phyloP scores from a whole-genome alignment of 2,797 vertebrate genomes.

The Darevskia mixta region DNA sequence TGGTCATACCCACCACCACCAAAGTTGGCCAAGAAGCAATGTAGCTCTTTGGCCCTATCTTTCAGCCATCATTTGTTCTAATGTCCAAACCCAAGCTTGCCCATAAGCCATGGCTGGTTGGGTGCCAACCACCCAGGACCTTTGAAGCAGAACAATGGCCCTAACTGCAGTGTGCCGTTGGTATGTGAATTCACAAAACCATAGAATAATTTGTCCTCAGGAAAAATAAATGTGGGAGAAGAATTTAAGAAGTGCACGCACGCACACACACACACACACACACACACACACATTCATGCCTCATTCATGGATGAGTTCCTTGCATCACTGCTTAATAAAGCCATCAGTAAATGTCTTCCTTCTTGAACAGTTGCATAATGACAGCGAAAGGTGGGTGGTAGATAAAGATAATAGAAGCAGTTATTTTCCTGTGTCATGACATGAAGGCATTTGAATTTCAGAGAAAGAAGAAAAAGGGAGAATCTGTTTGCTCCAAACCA shows the following conservation, averaged over 20 bases:
- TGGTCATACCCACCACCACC: too few relatives aligned
- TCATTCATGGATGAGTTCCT: neutral
- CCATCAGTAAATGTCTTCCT: neutral
- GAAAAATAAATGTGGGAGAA: conserved; percentile 14
- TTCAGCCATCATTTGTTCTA: too few relatives aligned
- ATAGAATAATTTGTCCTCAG: neutral
- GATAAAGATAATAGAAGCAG: accelerated
- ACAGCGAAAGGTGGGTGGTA: neutral
- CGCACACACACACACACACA: too few relatives aligned
- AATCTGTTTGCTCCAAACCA: conserved; percentile 16
- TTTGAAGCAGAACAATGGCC: neutral
- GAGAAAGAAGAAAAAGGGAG: neutral
- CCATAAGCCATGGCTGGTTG: neutral
- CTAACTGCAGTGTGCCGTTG: too few relatives aligned
- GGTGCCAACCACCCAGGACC: neutral
- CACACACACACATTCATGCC: neutral
- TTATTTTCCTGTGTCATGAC: neutral
- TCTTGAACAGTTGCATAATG: conserved; percentile 18
- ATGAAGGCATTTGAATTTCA: conserved; percentile 4
- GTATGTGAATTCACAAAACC: too few relatives aligned
- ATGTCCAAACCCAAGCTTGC: neutral
- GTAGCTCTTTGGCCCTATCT: too few relatives aligned
- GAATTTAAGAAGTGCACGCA: neutral
- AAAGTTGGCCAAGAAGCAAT: too few relatives aligned
- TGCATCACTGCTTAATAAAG: conserved; percentile 32